phyloP scores from a whole-genome alignment of 2,888 invertebrate species.

The Minunthozetes semirufus region DNA sequence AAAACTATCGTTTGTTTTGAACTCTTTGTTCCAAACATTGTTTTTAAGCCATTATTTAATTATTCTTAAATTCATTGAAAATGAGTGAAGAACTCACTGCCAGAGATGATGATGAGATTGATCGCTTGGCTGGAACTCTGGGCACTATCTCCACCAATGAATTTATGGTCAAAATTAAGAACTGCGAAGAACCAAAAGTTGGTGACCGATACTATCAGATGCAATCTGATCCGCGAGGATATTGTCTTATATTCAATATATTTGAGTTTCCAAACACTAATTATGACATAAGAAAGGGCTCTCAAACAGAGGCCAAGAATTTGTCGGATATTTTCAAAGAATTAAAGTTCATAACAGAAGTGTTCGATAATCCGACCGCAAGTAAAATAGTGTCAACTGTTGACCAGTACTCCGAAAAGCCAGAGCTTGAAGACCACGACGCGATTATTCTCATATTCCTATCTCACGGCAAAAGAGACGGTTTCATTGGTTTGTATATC shows the following conservation, averaged over 20 bases:
- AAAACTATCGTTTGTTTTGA: too few species aligned
- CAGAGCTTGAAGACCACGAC: constrained; percentile 35
- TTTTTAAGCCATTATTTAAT: too few species aligned
- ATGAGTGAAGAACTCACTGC: background rate
- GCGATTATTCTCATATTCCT: constrained; percentile 40
- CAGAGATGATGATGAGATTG: background rate
- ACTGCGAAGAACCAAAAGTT: background rate
- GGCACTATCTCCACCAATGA: background rate
- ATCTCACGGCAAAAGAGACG: constrained; percentile 40
- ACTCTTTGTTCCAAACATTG: too few species aligned
- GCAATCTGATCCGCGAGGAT: constrained; percentile 39
- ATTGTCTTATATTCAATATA: constrained; percentile 42
- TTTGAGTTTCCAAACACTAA: constrained; percentile 34
- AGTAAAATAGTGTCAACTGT: constrained; percentile 31
- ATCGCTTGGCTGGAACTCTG: background rate
- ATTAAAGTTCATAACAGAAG: constrained; percentile 34
- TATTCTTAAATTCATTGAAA: too few species aligned
- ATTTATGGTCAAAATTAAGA: background rate
- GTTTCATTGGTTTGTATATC: constrained; percentile 24
- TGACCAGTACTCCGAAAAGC: constrained; percentile 25
- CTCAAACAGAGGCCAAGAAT: constrained; percentile 38
- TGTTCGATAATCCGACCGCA: constrained; percentile 28
- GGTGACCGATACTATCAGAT: constrained; percentile 36
- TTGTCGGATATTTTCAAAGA: constrained; percentile 35
- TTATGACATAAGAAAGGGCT: constrained; percentile 34